Conservation (phyloP, 2,113 vertebrate genomes). For the Prinia subflava region DNA sequence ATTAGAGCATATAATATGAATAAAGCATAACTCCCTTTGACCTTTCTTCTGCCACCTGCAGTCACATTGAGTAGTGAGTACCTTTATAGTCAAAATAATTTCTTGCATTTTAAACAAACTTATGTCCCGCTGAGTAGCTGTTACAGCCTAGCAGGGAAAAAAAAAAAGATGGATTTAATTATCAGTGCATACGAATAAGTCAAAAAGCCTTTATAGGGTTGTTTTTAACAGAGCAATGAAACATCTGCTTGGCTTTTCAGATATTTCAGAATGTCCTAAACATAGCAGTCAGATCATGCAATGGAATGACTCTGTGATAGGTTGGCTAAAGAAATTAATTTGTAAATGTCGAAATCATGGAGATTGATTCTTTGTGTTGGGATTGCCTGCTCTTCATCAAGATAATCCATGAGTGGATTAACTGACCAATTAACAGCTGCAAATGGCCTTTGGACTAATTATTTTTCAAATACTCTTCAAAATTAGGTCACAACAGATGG, state of each 20-base stretch:
- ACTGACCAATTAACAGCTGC: constrained; percentile 11
- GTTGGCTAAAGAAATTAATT: neutral
- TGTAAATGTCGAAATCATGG: neutral
- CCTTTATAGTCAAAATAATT: neutral
- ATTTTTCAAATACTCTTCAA: constrained; percentile 13
- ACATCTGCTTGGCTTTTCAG: neutral
- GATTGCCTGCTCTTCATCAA: neutral
- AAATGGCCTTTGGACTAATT: constrained; percentile 3
- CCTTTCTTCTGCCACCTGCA: neutral
- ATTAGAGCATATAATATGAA: neutral
- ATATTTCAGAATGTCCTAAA: neutral
- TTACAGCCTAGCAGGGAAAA: neutral
- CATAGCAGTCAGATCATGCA: neutral
- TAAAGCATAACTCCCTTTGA: neutral
- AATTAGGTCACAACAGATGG: constrained; percentile 5
- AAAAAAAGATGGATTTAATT: neutral
- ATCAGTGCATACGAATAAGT: neutral
- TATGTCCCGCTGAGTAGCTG: neutral
- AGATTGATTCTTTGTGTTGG: neutral
- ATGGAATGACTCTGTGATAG: neutral
- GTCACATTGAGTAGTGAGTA: neutral
- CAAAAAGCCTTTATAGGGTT: neutral
- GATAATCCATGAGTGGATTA: constrained; percentile 32
- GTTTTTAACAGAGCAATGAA: neutral
- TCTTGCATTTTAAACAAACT: constrained; percentile 20